Base-by-base conservation (phyloP, 1,140 invertebrate genomes). In the Ceratitis capitata region DNA sequence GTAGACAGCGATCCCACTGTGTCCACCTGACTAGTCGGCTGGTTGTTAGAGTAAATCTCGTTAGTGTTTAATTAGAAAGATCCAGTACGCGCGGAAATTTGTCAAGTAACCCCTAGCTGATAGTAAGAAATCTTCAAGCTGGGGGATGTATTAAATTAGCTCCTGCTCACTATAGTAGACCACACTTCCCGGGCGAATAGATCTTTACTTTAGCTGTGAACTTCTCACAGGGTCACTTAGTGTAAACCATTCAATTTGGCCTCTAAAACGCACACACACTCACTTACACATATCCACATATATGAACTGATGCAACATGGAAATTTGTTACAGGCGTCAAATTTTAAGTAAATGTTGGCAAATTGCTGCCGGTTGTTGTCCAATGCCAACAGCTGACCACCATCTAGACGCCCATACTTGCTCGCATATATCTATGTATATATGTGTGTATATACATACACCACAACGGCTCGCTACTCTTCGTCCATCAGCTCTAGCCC, bases 321-420 rank as follows among this genome's bases (percentile, higher is more conserved):
- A 69, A 69, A 69, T 69, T 69, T 69, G 32, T 69, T 69, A 69
- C 29, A 69, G 61, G 61, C 61, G 61, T 69, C 61, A 69, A 69
- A 69, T 69, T 69, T 35, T 69, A 69, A 69, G 61, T 69, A 69
- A 69, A 69, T 69, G 61, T 69, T 69, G 61, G 61, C 61, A 69
- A 69, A 69, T 69, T 69, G 61, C 61, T 69, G 61, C 32, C 29
- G 61, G 29, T 69, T 69, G 61, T 35, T 69, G 29, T 12, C 29
- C 61, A 69, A 39, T 69, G 61, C 61, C 61, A 69, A 35, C 32
- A 35, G 32, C 61, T 69, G 61, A 69, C 61, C 61, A 69, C 10
- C 14, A n/a, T 56, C 19, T 23, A 53, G 1, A 53, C 51, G n/a
- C 19, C 4, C 19, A 53, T n/a, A n/a, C n/a, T n/a, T n/a, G n/a